These are phyloP conservation scores for Melanotaenia maccullochi DNA, from an alignment of 2,797 vertebrate species.

Conservation along the genomic window DNA sequence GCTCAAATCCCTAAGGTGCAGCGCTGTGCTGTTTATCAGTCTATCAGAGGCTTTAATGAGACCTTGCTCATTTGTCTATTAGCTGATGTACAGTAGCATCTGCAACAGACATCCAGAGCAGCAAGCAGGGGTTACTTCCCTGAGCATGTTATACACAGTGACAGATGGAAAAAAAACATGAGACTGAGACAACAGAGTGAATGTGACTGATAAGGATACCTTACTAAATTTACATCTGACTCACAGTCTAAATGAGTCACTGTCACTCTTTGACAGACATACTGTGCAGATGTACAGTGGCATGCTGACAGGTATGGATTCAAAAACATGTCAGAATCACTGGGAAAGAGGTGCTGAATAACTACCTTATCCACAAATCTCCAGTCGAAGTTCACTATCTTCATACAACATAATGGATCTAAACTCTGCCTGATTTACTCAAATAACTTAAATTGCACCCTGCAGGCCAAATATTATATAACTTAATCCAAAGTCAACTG, in stretches of 20 bases:
- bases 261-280: conserved; percentile 35
- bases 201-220: conserved; percentile 1
- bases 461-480: conserved; percentile 39
- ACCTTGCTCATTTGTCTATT: conserved; percentile 61
- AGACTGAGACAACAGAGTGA: conserved; percentile 1
- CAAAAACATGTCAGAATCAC: conserved; percentile 14
- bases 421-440: conserved; percentile 52
- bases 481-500: conserved; percentile 46
- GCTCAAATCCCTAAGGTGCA: conserved; percentile 20
- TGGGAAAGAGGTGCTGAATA: conserved; percentile 16
- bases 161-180: conserved; percentile 21
- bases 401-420: conserved; percentile 24
- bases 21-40: conserved; percentile 43
- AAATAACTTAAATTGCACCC: conserved; percentile 62
- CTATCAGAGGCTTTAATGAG: conserved; percentile 46
- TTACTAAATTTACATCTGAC: conserved; percentile 12
- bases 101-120: conserved; percentile 34
- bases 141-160: conserved; percentile 28
- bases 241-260: conserved; percentile 30
- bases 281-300: conserved; percentile 20
- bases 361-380: conserved; percentile 18
- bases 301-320: conserved; percentile 16
- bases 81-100: conserved; percentile 30
- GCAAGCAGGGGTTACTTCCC: conserved; percentile 22
- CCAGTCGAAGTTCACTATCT: not conserved